Conservation (phyloP, 2,113 vertebrate species). For the Tauraco erythrolophus region DNA sequence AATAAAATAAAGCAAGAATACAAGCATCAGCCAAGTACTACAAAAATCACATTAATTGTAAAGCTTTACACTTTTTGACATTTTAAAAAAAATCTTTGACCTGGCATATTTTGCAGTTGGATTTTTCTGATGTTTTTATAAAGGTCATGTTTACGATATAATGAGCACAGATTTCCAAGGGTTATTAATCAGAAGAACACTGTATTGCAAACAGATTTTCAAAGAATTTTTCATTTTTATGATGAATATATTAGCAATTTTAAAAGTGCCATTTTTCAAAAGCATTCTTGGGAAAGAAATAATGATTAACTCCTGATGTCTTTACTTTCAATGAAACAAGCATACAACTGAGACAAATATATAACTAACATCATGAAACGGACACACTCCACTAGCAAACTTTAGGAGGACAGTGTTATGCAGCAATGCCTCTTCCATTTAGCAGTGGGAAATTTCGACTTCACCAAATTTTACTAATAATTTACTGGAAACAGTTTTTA, state of each 20-base stretch:
- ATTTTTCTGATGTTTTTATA: slow-evolving; percentile 74
- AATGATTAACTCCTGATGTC: slow-evolving; percentile 9
- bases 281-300: slow-evolving; percentile 30
- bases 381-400: neutral
- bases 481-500: neutral
- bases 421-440: neutral
- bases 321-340: slow-evolving; percentile 55
- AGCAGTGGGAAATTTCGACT: neutral
- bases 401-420: neutral
- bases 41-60: slow-evolving; percentile 64
- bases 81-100: slow-evolving; percentile 71
- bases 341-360: neutral
- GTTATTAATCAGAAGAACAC: slow-evolving; percentile 72
- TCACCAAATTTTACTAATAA: neutral
- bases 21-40: slow-evolving; percentile 22
- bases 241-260: slow-evolving; percentile 47
- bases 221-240: slow-evolving; percentile 50
- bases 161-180: slow-evolving; percentile 74
- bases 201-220: slow-evolving; percentile 64
- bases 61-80: slow-evolving; percentile 69
- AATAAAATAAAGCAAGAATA: neutral
- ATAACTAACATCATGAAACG: neutral
- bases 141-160: slow-evolving; percentile 79
- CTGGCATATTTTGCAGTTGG: slow-evolving; percentile 60
- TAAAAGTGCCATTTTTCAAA: slow-evolving; percentile 57